phyloP scores from a whole-genome alignment of 2,797 vertebrate genomes.

The Gambusia yucatana region DNA sequence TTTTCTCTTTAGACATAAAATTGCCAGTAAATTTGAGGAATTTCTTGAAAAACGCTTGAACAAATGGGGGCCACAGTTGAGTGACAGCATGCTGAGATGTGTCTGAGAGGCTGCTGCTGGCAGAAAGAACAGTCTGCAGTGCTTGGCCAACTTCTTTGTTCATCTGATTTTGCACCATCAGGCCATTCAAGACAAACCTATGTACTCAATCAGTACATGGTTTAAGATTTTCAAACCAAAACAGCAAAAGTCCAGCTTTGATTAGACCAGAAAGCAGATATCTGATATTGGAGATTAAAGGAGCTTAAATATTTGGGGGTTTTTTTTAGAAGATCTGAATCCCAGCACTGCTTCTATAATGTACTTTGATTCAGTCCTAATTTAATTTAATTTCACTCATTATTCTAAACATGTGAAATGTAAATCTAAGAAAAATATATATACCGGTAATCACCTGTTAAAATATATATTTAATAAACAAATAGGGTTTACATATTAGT shows the following conservation, averaged over 20 bases:
- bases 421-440: neutral
- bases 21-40: neutral
- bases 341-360: neutral
- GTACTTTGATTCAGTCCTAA: neutral
- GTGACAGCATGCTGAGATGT: neutral
- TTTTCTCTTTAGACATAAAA: neutral
- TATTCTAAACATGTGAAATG: neutral
- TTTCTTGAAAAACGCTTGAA: neutral
- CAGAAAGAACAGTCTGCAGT: neutral
- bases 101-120: neutral
- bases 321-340: neutral
- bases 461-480: neutral
- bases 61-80: neutral
- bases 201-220: neutral
- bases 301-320: neutral
- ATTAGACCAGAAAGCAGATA: neutral
- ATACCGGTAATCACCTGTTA: neutral
- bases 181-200: neutral
- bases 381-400: neutral
- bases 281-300: neutral
- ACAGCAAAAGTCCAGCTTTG: neutral
- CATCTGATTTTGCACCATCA: neutral
- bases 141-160: neutral
- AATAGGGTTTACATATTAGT: neutral
- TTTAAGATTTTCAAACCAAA: neutral